A percentile compares a stretch with the other conserved stretches of the same genome.
Conservation (phyloP, 1,140 invertebrate species). For the Rhagoletis zephyria region DNA sequence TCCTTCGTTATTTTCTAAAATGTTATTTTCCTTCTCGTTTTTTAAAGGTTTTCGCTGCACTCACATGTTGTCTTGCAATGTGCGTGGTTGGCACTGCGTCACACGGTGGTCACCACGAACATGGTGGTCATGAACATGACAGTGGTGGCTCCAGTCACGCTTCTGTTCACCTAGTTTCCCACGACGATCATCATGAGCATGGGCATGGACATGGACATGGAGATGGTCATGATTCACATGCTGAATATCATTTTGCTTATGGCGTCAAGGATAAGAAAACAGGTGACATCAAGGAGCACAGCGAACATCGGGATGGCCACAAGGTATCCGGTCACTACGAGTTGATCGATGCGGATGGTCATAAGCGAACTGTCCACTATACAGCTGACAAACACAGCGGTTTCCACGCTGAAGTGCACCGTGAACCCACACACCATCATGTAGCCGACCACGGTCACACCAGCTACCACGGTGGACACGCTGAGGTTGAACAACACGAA, state of each 20-base stretch:
- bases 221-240: slow-evolving; percentile 65
- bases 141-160: slow-evolving; percentile 67
- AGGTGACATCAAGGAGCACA: slow-evolving; percentile 66
- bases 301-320: slow-evolving; percentile 65
- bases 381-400: slow-evolving; percentile 72
- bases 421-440: slow-evolving; percentile 72
- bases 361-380: slow-evolving; percentile 73
- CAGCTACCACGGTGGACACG: slow-evolving; percentile 60
- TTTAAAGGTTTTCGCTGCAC: slow-evolving; percentile 60
- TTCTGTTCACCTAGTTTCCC: slow-evolving; percentile 66
- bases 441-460: slow-evolving; percentile 65
- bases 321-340: slow-evolving; percentile 72
- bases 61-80: slow-evolving; percentile 56
- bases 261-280: slow-evolving; percentile 69
- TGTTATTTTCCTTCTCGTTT: no score
- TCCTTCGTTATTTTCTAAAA: no score
- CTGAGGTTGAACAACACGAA: slow-evolving; percentile 37
- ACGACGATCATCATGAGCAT: slow-evolving; percentile 58
- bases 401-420: slow-evolving; percentile 71
- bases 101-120: slow-evolving; percentile 53
- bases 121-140: slow-evolving; percentile 10
- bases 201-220: slow-evolving; percentile 58
- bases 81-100: slow-evolving; percentile 58
- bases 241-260: slow-evolving; percentile 67
- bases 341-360: slow-evolving; percentile 73